Percentiles rank a stretch among this genome's conserved stretches.
These are phyloP conservation scores for Synergus itoensis DNA, from an alignment of 2,888 invertebrate species.

Conservation along the genomic window DNA sequence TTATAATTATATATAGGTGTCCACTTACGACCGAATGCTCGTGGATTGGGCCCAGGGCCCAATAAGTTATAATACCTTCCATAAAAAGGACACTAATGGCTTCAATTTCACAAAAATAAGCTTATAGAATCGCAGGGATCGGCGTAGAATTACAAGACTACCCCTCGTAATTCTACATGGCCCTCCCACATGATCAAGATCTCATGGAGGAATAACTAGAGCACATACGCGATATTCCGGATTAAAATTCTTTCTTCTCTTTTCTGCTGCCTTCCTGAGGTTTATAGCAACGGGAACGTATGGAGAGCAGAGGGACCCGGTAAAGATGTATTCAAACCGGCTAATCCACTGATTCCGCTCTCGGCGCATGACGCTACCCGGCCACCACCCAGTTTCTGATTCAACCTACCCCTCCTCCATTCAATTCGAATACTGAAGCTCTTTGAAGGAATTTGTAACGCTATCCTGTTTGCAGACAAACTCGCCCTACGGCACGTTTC, in stretches of 20 bases:
- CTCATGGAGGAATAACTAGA: conserved; percentile 45
- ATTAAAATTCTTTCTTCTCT: conserved; percentile 57
- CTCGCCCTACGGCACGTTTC: conserved; percentile 37
- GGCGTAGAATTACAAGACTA: conserved; percentile 61
- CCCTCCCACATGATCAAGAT: conserved; percentile 55
- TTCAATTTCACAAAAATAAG: conserved; percentile 63
- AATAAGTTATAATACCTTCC: conserved; percentile 19
- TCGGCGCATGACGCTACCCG: conserved; percentile 58
- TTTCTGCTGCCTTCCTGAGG: conserved; percentile 43
- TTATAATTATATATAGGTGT: neutral
- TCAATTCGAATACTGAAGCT: conserved; percentile 63
- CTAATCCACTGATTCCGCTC: conserved; percentile 76
- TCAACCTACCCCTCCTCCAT: conserved; percentile 61
- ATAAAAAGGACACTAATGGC: conserved; percentile 57
- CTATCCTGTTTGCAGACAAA: conserved; percentile 71
- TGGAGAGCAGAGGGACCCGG: conserved; percentile 51
- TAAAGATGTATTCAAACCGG: conserved; percentile 60
- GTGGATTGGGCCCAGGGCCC: neutral
- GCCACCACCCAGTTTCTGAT: conserved; percentile 61
- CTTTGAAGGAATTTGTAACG: conserved; percentile 73
- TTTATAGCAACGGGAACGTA: conserved; percentile 44
- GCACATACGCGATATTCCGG: conserved; percentile 52
- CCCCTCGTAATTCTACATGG: conserved; percentile 58
- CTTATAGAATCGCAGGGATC: conserved; percentile 58
- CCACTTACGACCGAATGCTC: conserved; percentile 17